Base-by-base conservation (phyloP, 2,888 invertebrate genomes). In the Sinelater perroti region DNA sequence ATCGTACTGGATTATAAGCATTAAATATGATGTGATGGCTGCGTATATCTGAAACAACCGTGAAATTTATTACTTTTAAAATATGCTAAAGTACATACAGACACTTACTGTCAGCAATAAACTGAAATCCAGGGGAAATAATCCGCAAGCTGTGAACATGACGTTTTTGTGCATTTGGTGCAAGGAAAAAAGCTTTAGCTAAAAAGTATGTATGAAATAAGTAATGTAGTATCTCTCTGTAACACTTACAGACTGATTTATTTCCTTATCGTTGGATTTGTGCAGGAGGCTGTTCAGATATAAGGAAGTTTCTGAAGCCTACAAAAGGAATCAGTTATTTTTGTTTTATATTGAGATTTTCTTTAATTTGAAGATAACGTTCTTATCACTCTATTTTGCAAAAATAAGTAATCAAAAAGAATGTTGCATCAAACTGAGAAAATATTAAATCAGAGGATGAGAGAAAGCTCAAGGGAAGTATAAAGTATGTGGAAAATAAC, bases 1-100 rank as follows among this genome's bases (percentile, higher is more conserved):
- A 45, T 65, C 63, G 13, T 61, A 62, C 44, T 66, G 66, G 35
- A 66, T 58, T 33, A 66, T 54, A n/a, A 66, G 62, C 2, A 66
- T 50, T n/a, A 64, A 49, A 20, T 64, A 66, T 2, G 66, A 61
- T 16, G 61, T 61, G 38, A 66, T 58, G 8, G 61, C 62, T 13
- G 49, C 59, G 47, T 56, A 36, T 21, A 65, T 61, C 65, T 65
- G 35, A n/a, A 60, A 64, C 24, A 21, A 3, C n/a, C n/a, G n/a
- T n/a, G n/a, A n/a, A n/a, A n/a, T n/a, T n/a, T n/a, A 14, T 33
- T 30, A 8, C n/a, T n/a, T 10, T 26, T 4, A 30, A 30, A 10
- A 30, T 10, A 10, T 30, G 5, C 6, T 28, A 24, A 7, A 24
- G 24, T 2, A 10, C 3, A 16, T 14, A 11, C 11, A 33, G 40